Conservation (phyloP, 2,888 invertebrate genomes). For the Thera britannica region DNA sequence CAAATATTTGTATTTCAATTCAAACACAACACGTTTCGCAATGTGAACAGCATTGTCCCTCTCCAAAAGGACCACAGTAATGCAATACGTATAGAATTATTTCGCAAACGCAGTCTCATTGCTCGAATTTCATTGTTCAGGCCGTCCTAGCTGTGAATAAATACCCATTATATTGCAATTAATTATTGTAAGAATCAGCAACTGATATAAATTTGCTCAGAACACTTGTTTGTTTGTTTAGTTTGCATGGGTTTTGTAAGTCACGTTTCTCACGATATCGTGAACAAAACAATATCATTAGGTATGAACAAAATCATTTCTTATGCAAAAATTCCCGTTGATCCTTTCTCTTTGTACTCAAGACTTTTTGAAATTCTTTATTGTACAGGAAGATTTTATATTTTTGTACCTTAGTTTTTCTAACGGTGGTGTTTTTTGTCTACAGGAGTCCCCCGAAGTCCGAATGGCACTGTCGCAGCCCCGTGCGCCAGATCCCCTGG, state of each 20-base stretch:
- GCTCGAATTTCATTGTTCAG: conserved; percentile 50
- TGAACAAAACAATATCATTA: neutral
- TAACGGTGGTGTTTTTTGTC: conserved; percentile 10
- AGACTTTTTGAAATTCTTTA: too few relatives aligned
- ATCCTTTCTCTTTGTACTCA: neutral
- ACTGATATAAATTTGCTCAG: conserved; percentile 35
- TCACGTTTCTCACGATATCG: conserved; percentile 33
- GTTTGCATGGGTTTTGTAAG: conserved; percentile 31
- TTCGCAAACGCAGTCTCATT: conserved; percentile 50
- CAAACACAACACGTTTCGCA: conserved; percentile 28
- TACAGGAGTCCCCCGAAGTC: conserved; percentile 76
- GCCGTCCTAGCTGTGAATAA: conserved; percentile 39
- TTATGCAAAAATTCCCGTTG: neutral
- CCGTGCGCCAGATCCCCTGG: conserved; percentile 76
- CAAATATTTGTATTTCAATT: conserved; percentile 29
- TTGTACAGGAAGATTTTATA: too few relatives aligned
- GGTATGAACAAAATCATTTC: neutral
- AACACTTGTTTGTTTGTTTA: conserved; percentile 37
- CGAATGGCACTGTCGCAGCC: conserved; percentile 69
- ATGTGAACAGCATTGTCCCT: conserved; percentile 47
- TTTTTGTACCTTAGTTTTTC: too few relatives aligned
- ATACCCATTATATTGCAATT: conserved; percentile 45
- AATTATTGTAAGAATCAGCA: conserved; percentile 45
- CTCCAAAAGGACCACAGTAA: conserved; percentile 50
- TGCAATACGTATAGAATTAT: conserved; percentile 38